Base-by-base conservation (phyloP, 2,888 invertebrate species). In the Tetranychus truncatus region DNA sequence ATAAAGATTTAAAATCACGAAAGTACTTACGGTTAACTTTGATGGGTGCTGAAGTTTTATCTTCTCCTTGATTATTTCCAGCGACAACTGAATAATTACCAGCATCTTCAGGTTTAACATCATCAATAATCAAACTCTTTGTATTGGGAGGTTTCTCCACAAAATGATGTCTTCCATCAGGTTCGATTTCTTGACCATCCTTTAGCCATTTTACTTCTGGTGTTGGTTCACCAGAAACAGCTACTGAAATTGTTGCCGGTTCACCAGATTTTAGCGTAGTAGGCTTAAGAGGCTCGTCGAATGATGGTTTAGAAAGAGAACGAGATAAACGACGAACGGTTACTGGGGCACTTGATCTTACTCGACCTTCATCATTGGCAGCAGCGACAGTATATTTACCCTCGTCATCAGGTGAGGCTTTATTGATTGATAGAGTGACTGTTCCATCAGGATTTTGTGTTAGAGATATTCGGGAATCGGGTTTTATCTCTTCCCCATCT, bases 361-460 rank as follows among this genome's bases (percentile, higher is more conserved):
- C 91, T 79, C 88, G 88, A 0, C 93, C 93, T 2, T 92, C 85
- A 77, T 93, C 92, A 82, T 94, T 94, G 80, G 87, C 86, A 0
- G 92, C 92, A 11, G 86, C 87, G 76, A 92, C 88, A 66, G 87
- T 87, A 83, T 96, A 96, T 77, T 87, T 86, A 66, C 92, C 93
- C 6, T 90, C 91, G 82, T 95, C 95, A 34, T 88, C 87, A 1
- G 88, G 86, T 6, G 87, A 86, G 20, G 93, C 90, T 81, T 90
- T 89, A 84, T 92, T 92, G 76, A 96, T 93, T 1, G 92, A 88
- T 71, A 96, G 85, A 0, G 93, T 91, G 85, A 92, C 88, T 76
- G 87, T 90, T 82, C 93, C 92, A 74, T 91, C 91, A 81, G 94
- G 92, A 83, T 93, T 93, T 83, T 91, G 91, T 5, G 94, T 84